Base-by-base conservation (phyloP, 2,888 invertebrate genomes). In the Nycteola revayana region DNA sequence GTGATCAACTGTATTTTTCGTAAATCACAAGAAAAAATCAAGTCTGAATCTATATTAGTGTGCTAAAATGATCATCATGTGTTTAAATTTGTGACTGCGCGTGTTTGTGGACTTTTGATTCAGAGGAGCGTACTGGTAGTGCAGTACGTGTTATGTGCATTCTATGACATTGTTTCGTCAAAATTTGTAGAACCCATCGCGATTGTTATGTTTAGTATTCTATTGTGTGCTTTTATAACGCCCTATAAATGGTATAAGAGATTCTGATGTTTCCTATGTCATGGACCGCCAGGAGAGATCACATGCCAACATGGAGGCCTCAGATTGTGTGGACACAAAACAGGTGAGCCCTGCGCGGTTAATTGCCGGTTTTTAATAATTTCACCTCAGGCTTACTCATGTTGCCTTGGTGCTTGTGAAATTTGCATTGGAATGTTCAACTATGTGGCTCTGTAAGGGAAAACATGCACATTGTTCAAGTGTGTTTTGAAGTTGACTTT, bases 321-420 rank as follows among this genome's bases (percentile, higher is more conserved):
- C 85, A 60, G 92, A 92, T 76, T 88, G 87, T 68, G 90, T 91
- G 83, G 91, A 91, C 70, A 91, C 91, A 55, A 91, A 91, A 90
- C 92, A 92, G 91, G 92, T 92, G 90, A 89, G 86, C 57, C 60
- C 60, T 55, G 61, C 57, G 58, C 58, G 43, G 51, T 44, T 68
- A 76, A 78, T 76, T 81, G 82, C 87, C 86, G 86, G 86, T 81
- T 75, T 67, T 75, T 66, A 71, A 63, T 57, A 60, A 70, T 75
- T 76, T 69, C 63, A 65, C 66, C 65, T 70, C 63, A 64, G 56
- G 45, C 58, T 53, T 51, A 60, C 63, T 66, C 60, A 63, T 57
- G 59, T 56, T 48, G 52, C 59, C 59, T 61, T 63, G 58, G 35
- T 62, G 46, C 57, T 60, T 55, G 49, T 58, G 49, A 56, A 58